Percentiles rank a stretch among this genome's conserved stretches.
These are phyloP conservation scores for Lepidurus couesii DNA, from an alignment of 1,140 invertebrate genomes.

Conservation along the genomic window DNA sequence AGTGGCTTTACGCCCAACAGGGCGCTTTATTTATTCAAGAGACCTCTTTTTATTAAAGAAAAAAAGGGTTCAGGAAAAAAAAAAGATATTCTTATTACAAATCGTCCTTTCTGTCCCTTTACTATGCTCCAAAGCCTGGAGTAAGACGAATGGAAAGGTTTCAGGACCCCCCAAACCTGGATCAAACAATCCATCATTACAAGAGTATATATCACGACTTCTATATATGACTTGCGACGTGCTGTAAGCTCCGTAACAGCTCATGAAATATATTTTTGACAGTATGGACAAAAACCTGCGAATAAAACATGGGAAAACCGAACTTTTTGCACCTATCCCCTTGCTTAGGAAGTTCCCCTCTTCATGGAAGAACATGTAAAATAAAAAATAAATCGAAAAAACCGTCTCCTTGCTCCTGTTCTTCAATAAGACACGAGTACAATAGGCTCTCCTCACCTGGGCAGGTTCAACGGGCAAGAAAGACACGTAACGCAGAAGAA, in stretches of 20 bases:
- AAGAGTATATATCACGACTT: neutral
- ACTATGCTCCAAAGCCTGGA: no score
- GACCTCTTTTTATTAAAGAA: no score
- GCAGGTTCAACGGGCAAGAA: slow-evolving; percentile 17
- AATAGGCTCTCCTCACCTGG: slow-evolving; percentile 13
- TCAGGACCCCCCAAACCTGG: neutral
- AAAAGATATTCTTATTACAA: no score
- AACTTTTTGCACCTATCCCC: neutral
- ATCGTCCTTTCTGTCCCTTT: no score
- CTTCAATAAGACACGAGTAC: slow-evolving; percentile 16
- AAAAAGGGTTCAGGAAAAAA: no score
- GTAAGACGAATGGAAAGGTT: no score
- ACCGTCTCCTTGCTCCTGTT: no score
- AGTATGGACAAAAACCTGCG: neutral
- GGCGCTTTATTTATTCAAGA: no score
- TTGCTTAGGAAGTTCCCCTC: no score
- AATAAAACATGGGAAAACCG: neutral
- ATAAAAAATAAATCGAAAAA: neutral
- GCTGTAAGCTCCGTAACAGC: neutral
- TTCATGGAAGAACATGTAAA: neutral
- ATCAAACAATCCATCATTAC: neutral
- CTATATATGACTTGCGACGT: neutral
- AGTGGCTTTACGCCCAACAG: no score
- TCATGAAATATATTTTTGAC: neutral
- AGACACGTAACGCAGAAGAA: slow-evolving; percentile 3